Base-by-base conservation (phyloP, 2,888 invertebrate genomes). In the Cryptocephalus primarius region DNA sequence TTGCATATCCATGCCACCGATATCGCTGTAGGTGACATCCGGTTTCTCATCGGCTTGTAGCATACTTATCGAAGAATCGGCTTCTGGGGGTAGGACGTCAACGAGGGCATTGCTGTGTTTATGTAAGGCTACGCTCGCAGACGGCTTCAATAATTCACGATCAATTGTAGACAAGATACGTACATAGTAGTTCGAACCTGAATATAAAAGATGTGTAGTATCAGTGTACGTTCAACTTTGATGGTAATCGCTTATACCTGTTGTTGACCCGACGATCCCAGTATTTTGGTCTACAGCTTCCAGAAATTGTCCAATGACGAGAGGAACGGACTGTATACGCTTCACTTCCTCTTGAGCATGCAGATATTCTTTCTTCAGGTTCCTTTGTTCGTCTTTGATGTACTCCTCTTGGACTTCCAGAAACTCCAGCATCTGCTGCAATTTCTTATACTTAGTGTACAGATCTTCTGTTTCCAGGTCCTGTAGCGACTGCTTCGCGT, bases 101-200 rank as follows among this genome's bases (percentile, higher is more conserved):
- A 99, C 99, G 48, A 99, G 75, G n/a, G 99, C 97, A 79, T 99
- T 99, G 63, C 96, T 96, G 72, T 99, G 97, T 69, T 99, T 99
- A 70, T 99, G 99, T 33, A 99, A 77, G 12, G 97, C 97, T 31
- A 99, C 99, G 55, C 95, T 96, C 10, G 97, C 95, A 1, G 96
- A 96, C 0, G 99, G 96, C 67, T 99, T 97, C 56, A 99, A 70
- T 48, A 99, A 72, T 70, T 99, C 99, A 10, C 97, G 77, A 69
- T 99, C 99, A 59, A 99, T 93, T 4, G 99, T 99, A 3, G 97
- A 97, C 48, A 99, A 73, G 65, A 99, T 99, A 12, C 97, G 82
- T 10, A 99, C 99, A 75, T 95, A 99, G 71, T 99, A 99, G 74
- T 99, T 99, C 1, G 97, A 99, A 32, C 99, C 96, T 52, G 36